A percentile compares a stretch with the other conserved stretches of the same genome.
Conservation (phyloP, 1,140 invertebrate genomes). For the Nilaparvata lugens region DNA sequence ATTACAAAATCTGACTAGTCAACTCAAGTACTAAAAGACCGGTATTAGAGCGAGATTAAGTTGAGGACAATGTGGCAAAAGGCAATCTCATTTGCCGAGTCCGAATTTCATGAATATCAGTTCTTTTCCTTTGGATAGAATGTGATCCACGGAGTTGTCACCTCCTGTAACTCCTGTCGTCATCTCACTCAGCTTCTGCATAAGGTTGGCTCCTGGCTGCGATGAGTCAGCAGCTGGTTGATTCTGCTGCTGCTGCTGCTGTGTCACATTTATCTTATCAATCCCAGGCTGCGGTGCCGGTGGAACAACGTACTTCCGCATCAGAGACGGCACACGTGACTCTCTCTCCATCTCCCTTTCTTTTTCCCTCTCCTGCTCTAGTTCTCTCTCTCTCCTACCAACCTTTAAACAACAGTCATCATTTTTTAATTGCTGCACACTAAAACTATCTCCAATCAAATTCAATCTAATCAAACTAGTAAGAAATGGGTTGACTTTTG, state of each 20-base stretch:
- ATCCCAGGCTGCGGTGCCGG: conserved; percentile 1
- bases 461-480: background rate
- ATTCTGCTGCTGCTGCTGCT: conserved; percentile 5
- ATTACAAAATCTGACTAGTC: no score
- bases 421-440: background rate
- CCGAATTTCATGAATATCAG: conserved; percentile 87
- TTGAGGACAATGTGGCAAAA: conserved; percentile 12
- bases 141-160: conserved; percentile 44
- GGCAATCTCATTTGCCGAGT: conserved; percentile 59
- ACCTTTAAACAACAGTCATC: background rate
- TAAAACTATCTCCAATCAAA: background rate
- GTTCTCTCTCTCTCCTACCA: background rate
- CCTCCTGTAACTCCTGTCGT: conserved; percentile 69
- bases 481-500: background rate
- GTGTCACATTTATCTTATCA: conserved; percentile 1
- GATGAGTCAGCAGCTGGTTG: conserved; percentile 33
- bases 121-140: conserved; percentile 82
- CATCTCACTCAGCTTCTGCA: conserved; percentile 76
- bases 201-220: conserved; percentile 51
- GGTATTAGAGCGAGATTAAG: no score
- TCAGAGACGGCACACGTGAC: background rate
- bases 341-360: background rate
- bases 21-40: no score
- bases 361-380: background rate
- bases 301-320: conserved; percentile 12